Evolutionary conservation across 2,888 invertebrate species (phyloP), one percentile per base, ranked within the genome.

Genomic region (Drosophila multiciliata): DNA sequence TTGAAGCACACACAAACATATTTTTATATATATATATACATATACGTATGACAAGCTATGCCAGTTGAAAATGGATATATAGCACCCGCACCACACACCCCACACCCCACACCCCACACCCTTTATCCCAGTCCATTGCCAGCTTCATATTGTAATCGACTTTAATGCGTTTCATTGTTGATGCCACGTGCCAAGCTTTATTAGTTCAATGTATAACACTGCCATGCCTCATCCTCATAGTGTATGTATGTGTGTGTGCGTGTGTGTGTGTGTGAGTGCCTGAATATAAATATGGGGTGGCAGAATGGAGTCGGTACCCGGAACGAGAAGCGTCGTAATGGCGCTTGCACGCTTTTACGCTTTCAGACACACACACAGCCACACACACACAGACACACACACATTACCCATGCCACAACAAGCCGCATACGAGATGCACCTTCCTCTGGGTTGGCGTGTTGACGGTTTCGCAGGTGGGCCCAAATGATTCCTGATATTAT

Each of bases 91-190:
- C 58, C 49, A 17, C 29, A 49, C 3, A 20, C 15, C 26, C 26
- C 17, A 23, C 9, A 17, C 15, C 15, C 17, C 35, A 33, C 15
- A 11, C 9, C 29, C 12, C 54, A 7, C 17, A 17, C 29, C 2
- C 17, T 29, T n/a, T n/a, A 48, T 11, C 38, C 26, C 17, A 15
- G 9, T 20, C 11, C 58, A 32, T 50, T 52, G 65, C 35, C 74
- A 79, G 80, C 80, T 79, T 84, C 87, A 83, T 91, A 91, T 92
- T 92, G 92, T 93, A 93, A 93, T 93, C 92, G 92, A 92, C 92
- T 93, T 92, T 93, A 93, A 93, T 93, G 93, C 93, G 92, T 93
- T 92, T 90, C 92, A 93, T 93, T 93, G 93, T 93, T 91, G 89
- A 91, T 85, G 93, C 91, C 93, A 93, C 93, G 93, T 93, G 93